Evolutionary conservation across 2,797 vertebrate species (phyloP).

Genomic region (Melanotaenia trifasciata): DNA sequence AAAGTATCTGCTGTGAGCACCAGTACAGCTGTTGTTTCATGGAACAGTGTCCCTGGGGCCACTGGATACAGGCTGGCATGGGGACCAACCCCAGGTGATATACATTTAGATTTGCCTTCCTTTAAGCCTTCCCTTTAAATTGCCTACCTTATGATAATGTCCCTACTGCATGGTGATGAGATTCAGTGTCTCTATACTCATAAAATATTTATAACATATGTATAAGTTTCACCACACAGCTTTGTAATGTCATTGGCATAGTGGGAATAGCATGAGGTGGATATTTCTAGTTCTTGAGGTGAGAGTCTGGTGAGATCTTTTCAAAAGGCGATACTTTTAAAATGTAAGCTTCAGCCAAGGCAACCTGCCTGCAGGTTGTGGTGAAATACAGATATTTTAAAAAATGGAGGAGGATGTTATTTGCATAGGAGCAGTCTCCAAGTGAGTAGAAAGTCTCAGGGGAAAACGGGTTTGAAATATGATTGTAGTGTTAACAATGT

Average conservation of each 20-base stretch:
- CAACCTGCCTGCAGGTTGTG: constrained; percentile 12
- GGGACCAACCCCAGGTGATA: constrained; percentile 89
- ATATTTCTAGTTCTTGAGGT: constrained; percentile 5
- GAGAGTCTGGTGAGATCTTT: constrained; percentile 20
- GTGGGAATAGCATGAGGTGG: not conserved
- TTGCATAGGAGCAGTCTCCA: constrained; percentile 17
- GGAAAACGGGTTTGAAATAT: constrained; percentile 5
- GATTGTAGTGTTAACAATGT: constrained; percentile 2
- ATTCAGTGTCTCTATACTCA: not conserved
- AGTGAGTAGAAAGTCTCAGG: constrained; percentile 2
- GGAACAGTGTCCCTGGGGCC: constrained; percentile 89
- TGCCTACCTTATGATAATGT: too few species aligned
- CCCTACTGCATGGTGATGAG: not conserved
- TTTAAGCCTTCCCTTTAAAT: not conserved
- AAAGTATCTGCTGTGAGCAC: constrained; percentile 85
- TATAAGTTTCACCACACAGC: not conserved
- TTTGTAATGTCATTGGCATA: not conserved
- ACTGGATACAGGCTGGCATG: constrained; percentile 90
- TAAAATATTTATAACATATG: constrained; percentile 5
- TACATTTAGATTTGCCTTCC: not conserved
- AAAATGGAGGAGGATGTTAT: constrained; percentile 4
- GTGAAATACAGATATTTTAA: constrained; percentile 28
- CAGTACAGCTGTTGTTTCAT: constrained; percentile 83
- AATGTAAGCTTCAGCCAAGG: constrained; percentile 1
- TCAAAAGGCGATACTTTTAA: constrained; percentile 31